phyloP scores from a whole-genome alignment of 2,888 invertebrate species.

The Homarus gammarus region DNA sequence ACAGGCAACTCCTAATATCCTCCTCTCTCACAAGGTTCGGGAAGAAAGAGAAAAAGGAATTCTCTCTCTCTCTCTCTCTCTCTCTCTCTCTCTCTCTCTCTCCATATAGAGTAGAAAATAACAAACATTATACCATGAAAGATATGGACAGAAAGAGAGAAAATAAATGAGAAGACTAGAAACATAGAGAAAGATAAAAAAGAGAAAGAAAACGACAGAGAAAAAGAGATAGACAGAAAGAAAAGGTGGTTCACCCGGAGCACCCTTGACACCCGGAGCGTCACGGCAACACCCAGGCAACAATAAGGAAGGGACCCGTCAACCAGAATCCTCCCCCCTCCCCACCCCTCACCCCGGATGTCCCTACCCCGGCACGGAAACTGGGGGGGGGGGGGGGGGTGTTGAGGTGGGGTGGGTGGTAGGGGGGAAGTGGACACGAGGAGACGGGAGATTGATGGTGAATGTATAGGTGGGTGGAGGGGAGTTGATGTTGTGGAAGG shows the following conservation, averaged over 20 bases:
- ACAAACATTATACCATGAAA: too few species aligned
- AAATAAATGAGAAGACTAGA: conserved; percentile 17
- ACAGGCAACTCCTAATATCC: too few species aligned
- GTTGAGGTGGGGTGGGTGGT: background rate
- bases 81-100: too few species aligned
- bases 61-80: too few species aligned
- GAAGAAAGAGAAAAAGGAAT: too few species aligned
- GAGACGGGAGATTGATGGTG: background rate
- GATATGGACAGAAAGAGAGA: conserved; percentile 5
- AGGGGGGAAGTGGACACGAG: too few species aligned
- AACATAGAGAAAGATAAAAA: background rate
- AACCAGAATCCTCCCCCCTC: background rate
- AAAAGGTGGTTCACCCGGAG: background rate
- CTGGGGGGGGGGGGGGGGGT: too few species aligned
- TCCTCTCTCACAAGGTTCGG: too few species aligned
- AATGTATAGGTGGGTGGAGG: background rate
- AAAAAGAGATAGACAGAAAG: too few species aligned
- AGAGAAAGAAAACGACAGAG: background rate
- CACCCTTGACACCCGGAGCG: background rate
- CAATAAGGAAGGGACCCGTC: conserved; percentile 24
- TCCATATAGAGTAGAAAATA: too few species aligned
- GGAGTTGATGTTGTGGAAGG: background rate
- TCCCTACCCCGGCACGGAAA: background rate
- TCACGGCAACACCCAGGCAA: background rate
- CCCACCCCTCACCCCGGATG: background rate